A percentile compares a stretch with the other conserved stretches of the same genome.
These are phyloP conservation scores for Aphelenchoides besseyi DNA, from an alignment of 1,140 invertebrate genomes.

Conservation along the genomic window DNA sequence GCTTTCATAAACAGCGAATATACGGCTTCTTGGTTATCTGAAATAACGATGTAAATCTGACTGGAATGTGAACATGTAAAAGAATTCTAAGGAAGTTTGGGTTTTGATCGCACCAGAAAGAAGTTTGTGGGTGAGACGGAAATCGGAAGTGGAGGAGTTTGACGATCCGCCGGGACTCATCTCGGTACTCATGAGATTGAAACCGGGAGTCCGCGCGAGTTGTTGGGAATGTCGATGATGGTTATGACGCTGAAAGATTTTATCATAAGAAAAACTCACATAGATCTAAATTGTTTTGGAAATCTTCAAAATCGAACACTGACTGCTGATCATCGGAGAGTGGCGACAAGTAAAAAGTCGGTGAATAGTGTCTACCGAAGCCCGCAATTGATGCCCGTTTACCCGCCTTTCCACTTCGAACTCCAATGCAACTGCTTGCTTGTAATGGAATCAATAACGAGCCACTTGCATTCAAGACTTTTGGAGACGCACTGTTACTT, in stretches of 20 bases:
- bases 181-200: neutral
- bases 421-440: neutral
- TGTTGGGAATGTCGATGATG: neutral
- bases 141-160: neutral
- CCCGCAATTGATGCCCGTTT: neutral
- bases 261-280: neutral
- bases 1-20: conserved; percentile 83
- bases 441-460: conserved; percentile 5
- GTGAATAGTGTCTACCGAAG: neutral
- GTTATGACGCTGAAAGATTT: neutral
- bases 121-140: conserved; percentile 8
- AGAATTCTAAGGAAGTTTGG: neutral
- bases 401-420: neutral
- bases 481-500: conserved; percentile 19
- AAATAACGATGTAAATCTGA: conserved; percentile 40
- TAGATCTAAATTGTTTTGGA: conserved; percentile 11
- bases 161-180: neutral
- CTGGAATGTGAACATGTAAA: conserved; percentile 16
- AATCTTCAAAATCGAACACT: conserved; percentile 14
- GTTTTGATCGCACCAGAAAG: neutral
- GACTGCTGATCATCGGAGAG: neutral
- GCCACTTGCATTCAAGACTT: neutral
- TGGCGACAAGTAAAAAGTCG: neutral
- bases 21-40: conserved; percentile 61
- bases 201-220: neutral